A percentile compares a stretch with the other conserved stretches of the same genome.
These are phyloP conservation scores for Adineta ricciae DNA, from an alignment of 2,888 invertebrate genomes.

Conservation along the genomic window DNA sequence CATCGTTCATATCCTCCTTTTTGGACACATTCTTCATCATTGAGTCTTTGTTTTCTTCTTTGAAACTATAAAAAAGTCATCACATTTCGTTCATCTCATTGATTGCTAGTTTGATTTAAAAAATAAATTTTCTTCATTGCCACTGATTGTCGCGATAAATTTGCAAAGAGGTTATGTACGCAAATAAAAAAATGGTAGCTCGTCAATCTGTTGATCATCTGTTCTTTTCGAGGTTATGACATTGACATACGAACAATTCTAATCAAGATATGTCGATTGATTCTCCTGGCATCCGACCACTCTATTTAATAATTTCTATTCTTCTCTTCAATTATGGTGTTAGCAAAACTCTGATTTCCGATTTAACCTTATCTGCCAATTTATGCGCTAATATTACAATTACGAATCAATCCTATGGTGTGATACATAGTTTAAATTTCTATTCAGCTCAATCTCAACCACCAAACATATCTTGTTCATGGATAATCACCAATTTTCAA, in stretches of 20 bases:
- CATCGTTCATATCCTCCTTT: background rate
- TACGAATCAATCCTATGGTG: background rate
- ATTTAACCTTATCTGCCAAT: background rate
- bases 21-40: background rate
- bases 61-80: background rate
- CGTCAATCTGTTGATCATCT: background rate
- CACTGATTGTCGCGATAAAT: background rate
- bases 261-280: background rate
- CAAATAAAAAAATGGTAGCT: background rate
- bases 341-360: background rate
- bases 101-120: background rate
- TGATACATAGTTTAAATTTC: slow-evolving; percentile 16
- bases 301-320: background rate
- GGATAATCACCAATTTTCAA: background rate
- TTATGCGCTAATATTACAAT: background rate
- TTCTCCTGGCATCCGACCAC: background rate
- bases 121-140: background rate
- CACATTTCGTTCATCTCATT: no score
- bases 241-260: background rate
- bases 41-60: background rate
- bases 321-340: background rate
- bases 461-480: slow-evolving; percentile 13
- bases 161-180: background rate
- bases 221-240: background rate
- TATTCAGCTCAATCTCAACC: slow-evolving; percentile 10